These are phyloP conservation scores for Lycocerus yunnanus DNA, from an alignment of 2,888 invertebrate species.

Conservation along the genomic window DNA sequence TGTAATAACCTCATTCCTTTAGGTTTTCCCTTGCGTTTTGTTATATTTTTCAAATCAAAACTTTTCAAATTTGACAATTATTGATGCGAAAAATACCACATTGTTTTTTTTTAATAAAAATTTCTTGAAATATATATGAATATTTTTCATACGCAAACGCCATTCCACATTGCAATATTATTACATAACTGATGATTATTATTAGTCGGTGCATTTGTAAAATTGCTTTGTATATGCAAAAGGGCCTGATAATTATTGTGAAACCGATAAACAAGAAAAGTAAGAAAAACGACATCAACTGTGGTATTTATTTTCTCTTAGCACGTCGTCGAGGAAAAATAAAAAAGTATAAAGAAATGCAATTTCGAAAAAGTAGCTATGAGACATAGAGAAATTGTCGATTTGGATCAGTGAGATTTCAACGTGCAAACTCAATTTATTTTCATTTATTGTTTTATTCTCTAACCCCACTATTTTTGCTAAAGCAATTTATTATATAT, in stretches of 20 bases:
- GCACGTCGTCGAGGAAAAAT: slow-evolving; percentile 30
- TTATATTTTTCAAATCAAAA: background rate
- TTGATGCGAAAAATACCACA: background rate
- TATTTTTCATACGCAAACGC: background rate
- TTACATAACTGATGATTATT: background rate
- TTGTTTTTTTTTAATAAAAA: background rate
- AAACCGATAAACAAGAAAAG: slow-evolving; percentile 31
- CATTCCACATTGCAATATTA: background rate
- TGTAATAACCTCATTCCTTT: slow-evolving; percentile 33
- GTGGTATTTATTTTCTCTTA: slow-evolving; percentile 28
- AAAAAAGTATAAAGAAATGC: slow-evolving; percentile 35
- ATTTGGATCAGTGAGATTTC: slow-evolving; percentile 38
- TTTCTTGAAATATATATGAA: background rate
- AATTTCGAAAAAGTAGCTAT: slow-evolving; percentile 36
- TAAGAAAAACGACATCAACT: slow-evolving; percentile 38
- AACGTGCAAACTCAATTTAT: slow-evolving; percentile 29
- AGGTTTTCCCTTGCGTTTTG: slow-evolving; percentile 12
- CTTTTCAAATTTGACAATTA: background rate
- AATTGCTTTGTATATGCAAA: background rate
- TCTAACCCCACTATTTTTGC: background rate
- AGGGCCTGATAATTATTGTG: slow-evolving; percentile 2
- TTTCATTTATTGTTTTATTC: slow-evolving; percentile 16
- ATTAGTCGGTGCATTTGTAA: background rate
- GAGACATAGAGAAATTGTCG: slow-evolving; percentile 43
- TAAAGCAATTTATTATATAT: background rate